Base-by-base conservation (phyloP, 2,113 vertebrate species). In the Egretta garzetta region DNA sequence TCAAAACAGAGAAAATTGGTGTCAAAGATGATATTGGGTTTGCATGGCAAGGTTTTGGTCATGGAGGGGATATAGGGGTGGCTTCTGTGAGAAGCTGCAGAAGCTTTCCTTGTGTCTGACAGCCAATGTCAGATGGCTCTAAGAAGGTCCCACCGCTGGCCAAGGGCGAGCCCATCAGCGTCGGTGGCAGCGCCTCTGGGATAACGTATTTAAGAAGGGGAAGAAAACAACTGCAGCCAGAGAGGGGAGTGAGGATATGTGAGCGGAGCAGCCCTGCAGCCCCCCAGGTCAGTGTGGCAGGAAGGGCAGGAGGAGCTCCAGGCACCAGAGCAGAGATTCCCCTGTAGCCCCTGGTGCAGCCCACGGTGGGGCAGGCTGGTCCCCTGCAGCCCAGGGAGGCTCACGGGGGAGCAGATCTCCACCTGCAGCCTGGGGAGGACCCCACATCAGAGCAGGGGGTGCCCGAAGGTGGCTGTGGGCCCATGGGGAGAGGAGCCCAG, bases 151-250 rank as follows among this genome's bases (percentile, higher is more conserved):
- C 1, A 2, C 47, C 2, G 6, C 62, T 30, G n/a, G 62, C 35
- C 21, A 47, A n/a, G 71, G 33, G 39, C 1, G 3, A 58, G 55
- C 24, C 70, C 28, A 41, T 9, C 47, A 35, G 39, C 1, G 6
- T 17, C 1, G 21, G 59, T 32, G 35, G 30, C 14, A 35, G 52
- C 0, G 0, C 32, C 39, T 75, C 47, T 33, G 27, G 2, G 35
- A 27, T 41, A 58, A 50, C 3, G 2, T 9, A 21, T 4, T 52
- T 49, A 26, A 89, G 49, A 50, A 50, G 30, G 26, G 16, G 6
- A 10, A 30, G 41, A 49, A 73, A 64, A 56, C 3, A 5, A 41
- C 30, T 35, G n/a, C 35, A 41, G 16, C 59, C 5, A 5, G 35
- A 49, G 16, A 70, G 32, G 45, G 5, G 59, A 67, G 52, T 66